Base-by-base conservation (phyloP, 2,888 invertebrate genomes). In the Baronia brevicornis region DNA sequence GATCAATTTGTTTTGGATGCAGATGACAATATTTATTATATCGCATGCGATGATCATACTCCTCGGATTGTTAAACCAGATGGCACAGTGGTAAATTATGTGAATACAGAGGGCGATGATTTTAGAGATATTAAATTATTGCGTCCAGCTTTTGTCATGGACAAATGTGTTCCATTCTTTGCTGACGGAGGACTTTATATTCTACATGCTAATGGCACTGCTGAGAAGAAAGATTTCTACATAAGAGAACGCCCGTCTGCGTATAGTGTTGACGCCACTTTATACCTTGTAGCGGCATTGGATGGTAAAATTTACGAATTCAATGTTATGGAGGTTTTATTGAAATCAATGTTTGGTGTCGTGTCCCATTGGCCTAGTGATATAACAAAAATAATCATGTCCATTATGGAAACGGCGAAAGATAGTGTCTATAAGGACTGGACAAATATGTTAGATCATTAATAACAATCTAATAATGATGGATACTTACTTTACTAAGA, bases 261-360 rank as follows among this genome's bases (percentile, higher is more conserved):
- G 1, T 61, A 57, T 11, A 78, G 75, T 33, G 55, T 75, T 0
- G 75, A 77, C 29, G 62, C 74, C 1, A 60, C 65, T 2, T 53
- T 77, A 7, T 75, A 77, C 26, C 31, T 77, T 5, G 66, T 73
- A 1, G 63, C 63, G 1, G 73, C 77, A 1, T 21, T 68, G 2
- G 45, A 77, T 41, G 75, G 77, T 0, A 73, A 66, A 31, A 68
- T 77, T 33, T 77, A 69, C 32, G 77, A 77, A 27, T 72, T 68
- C 38, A 73, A 77, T 48, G 61, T 77, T 0, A 68, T 75, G 66
- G 75, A 75, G 10, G 52, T 65, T 0, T 24, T 75, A 3, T 28
- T 72, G 1, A 57, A 60, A 8, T 70, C 73, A 1, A 68, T 75
- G 65, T 75, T 72, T 38, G 60, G 65, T 0, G 38, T 54, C 0